Evolutionary conservation across 2,888 invertebrate genomes (phyloP), one percentile per base, ranked within the genome.

Genomic region (Amphipoea oculea): DNA sequence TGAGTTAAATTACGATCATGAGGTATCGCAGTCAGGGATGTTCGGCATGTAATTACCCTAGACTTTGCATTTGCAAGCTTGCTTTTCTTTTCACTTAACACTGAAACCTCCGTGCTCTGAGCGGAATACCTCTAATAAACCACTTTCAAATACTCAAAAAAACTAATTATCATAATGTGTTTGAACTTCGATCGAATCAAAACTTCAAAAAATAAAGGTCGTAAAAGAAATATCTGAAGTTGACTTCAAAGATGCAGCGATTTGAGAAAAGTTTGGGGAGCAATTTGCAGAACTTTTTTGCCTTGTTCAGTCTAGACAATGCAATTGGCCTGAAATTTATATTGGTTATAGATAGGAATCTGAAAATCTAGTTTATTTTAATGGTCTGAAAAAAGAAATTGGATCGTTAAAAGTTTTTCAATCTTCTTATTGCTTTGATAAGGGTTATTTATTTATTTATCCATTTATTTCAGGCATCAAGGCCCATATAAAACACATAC

Each of bases 381-480:
- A 63, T 73, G 66, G 42, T 17, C 57, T 14, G 17, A 29, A 76
- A 69, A 36, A 65, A 74, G 2, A 75, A 81, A 72, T 78, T 70
- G 20, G 40, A 57, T 76, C 20, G 14, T 87, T 81, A 72, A 60
- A 81, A 78, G 76, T 86, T 83, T 81, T 83, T 68, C n/a, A 72
- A 71, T 77, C 63, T 63, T 73, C 20, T 78, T 73, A 23, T 54
- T 51, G n/a, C 12, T n/a, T 11, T 60, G 4, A 54, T 7, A 7
- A 60, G 4, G n/a, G 23, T 57, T 57, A 9, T n/a, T n/a, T n/a
- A n/a, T n/a, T n/a, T n/a, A n/a, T n/a, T n/a, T n/a, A n/a, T n/a
- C n/a, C n/a, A n/a, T n/a, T n/a, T n/a, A n/a, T n/a, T n/a, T n/a
- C n/a, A n/a, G n/a, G n/a, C n/a, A n/a, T n/a, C n/a, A n/a, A n/a